A percentile compares a stretch with the other conserved stretches of the same genome.
Evolutionary conservation across 2,888 invertebrate species (phyloP).

Genomic region (Cheilosia grossa): DNA sequence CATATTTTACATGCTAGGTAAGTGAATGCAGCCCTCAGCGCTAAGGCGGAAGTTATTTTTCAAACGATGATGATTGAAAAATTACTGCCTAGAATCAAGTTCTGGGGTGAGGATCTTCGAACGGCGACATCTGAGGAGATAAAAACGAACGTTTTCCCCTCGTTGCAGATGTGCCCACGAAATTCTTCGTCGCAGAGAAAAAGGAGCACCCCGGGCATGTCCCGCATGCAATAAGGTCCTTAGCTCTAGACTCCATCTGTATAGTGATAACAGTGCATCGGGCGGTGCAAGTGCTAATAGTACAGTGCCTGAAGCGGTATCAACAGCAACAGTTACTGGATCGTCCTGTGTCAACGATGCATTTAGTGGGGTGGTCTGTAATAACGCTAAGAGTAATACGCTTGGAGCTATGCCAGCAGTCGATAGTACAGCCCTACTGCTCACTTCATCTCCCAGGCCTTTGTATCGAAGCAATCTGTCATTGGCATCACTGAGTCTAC

Average conservation of each 20-base stretch:
- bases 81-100: too few relatives aligned
- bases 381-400: slow-evolving; percentile 71
- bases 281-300: slow-evolving; percentile 60
- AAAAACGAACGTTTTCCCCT: background rate
- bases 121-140: too few relatives aligned
- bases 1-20: slow-evolving; percentile 94
- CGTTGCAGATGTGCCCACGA: slow-evolving; percentile 87
- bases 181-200: slow-evolving; percentile 86
- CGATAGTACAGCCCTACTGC: slow-evolving; percentile 77
- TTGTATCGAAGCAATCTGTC: slow-evolving; percentile 82
- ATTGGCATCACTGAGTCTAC: slow-evolving; percentile 82
- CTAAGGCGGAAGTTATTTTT: background rate
- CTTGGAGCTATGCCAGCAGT: slow-evolving; percentile 74
- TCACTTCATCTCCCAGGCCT: slow-evolving; percentile 79
- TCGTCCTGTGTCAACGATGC: slow-evolving; percentile 49
- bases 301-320: slow-evolving; percentile 23
- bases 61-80: too few relatives aligned
- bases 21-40: background rate
- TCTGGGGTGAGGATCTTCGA: too few relatives aligned
- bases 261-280: slow-evolving; percentile 74
- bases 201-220: slow-evolving; percentile 87
- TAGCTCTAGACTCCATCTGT: slow-evolving; percentile 87
- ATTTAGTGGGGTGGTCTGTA: slow-evolving; percentile 73
- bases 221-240: slow-evolving; percentile 89
- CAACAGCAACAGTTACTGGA: slow-evolving; percentile 41